Evolutionary conservation across 2,797 vertebrate species (phyloP), one percentile per base, ranked within the genome.

Genomic region (Arnoldichthys spilopterus): DNA sequence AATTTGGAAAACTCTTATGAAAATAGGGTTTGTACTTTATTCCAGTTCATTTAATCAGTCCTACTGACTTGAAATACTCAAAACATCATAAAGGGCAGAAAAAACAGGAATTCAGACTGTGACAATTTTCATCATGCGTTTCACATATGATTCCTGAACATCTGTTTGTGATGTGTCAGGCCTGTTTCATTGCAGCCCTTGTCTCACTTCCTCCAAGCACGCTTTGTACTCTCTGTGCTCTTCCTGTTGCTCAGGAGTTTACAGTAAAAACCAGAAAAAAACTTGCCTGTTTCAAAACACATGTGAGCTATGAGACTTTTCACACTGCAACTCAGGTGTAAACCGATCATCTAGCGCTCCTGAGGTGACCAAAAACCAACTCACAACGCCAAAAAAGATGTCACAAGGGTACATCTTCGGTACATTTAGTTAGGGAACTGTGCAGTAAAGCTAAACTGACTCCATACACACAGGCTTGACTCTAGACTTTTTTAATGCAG

Each of bases 171-270:
- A 64, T 51, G 45, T 61, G 43, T 76, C 43, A 66, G 49, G 51
- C 26, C 13, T 28, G 51, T 59, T 59, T 76, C 37, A 69, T 45
- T 49, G 51, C 30, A 54, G 5, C 30, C 49, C 26, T 62, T 76
- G 72, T 62, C 59, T 69, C 77, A 66, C 47, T 79, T 72, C 40
- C 68, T 68, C 56, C 59, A 26, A 24, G 37, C 51, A 24, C 58
- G 49, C 67, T 54, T 24, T 74, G 56, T 59, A 69, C 53, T 66
- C 15, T 15, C 22, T 74, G 70, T 28, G 54, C 64, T 72, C 78
- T 85, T 82, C 78, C 81, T 80, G 40, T 80, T 78, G 69, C 58
- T 78, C 49, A 68, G 72, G 64, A 43, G 26, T 78, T 85, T 80
- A 76, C 75, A 76, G 83, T 71, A 85, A n/a, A n/a, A 80, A 80